Evolutionary conservation across 2,888 invertebrate genomes (phyloP).

Genomic region (Himalopsyche japonica): DNA sequence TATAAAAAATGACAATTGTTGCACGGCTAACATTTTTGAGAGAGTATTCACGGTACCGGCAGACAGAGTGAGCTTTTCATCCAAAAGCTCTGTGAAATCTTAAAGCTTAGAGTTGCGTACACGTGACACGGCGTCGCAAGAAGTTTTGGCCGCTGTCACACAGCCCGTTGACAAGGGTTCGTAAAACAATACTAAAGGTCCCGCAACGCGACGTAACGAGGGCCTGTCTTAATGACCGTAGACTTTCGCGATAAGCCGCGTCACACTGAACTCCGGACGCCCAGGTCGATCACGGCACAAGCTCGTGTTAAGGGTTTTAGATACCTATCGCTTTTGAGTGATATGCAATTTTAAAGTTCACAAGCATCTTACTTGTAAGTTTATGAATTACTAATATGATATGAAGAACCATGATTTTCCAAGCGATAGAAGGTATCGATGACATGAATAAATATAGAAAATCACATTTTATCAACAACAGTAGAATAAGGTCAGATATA

Average conservation of each 20-base stretch:
- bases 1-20: background rate
- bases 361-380: background rate
- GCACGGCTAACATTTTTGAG: background rate
- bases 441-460: no score
- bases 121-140: constrained; percentile 11
- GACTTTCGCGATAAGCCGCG: constrained; percentile 18
- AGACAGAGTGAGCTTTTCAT: background rate
- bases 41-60: background rate
- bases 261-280: background rate
- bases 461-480: no score
- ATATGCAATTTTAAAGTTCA: background rate
- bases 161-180: constrained; percentile 21
- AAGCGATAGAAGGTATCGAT: no score
- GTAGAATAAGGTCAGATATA: no score
- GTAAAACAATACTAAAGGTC: constrained; percentile 6
- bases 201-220: constrained; percentile 7
- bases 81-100: background rate
- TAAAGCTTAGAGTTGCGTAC: background rate
- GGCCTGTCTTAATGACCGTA: constrained; percentile 15
- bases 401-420: no score
- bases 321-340: background rate
- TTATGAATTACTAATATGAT: background rate
- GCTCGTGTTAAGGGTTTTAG: background rate
- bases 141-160: constrained; percentile 21
- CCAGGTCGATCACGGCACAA: background rate